Evolutionary conservation across 2,888 invertebrate species (phyloP), one percentile per base, ranked within the genome.

Genomic region (Hedychridium roseum): DNA sequence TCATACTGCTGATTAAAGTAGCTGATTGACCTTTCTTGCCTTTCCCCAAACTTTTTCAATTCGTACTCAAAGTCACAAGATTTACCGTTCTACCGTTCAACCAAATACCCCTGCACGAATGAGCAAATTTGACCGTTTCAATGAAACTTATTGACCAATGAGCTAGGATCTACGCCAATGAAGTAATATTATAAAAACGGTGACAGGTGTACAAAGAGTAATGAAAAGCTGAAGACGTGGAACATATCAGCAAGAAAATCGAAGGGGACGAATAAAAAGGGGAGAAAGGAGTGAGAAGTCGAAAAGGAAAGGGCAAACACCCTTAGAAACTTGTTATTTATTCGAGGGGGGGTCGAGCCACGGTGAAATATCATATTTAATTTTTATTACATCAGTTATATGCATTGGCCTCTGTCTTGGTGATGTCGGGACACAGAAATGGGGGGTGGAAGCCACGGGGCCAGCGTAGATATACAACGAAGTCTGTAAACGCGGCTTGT

Each of bases 321-420:
- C 23, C 5, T 30, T 60, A 64, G 61, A 65, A 59, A 54, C 58
- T 66, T 54, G 66, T 70, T 74, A 71, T 72, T 68, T 65, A 73
- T 74, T 66, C 65, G 54, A 35, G 34, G 28, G 42, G 15, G 43
- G 31, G 45, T 42, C n/a, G n/a, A n/a, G n/a, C n/a, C 41, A 42
- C 65, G 60, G 54, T 60, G 70, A 71, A 72, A 68, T 67, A 71
- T 72, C 72, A 71, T 74, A 77, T 77, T 78, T 78, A 78, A 78
- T 78, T 78, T 78, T 76, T 77, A 79, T 79, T 76, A 70, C 70
- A 69, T 73, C 68, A 61, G 64, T 17, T 42, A 52, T 63, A 68
- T 61, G 66, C 68, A 66, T 68, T 57, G 64, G 57, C 39, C 54
- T 38, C 26, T 37, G 50, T 61, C 57, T 53, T 37, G 40, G 34